Percentiles rank a stretch among this genome's conserved stretches.
These are phyloP conservation scores for Myrmophylax atrothorax DNA, from an alignment of 2,113 vertebrate genomes.

Conservation along the genomic window DNA sequence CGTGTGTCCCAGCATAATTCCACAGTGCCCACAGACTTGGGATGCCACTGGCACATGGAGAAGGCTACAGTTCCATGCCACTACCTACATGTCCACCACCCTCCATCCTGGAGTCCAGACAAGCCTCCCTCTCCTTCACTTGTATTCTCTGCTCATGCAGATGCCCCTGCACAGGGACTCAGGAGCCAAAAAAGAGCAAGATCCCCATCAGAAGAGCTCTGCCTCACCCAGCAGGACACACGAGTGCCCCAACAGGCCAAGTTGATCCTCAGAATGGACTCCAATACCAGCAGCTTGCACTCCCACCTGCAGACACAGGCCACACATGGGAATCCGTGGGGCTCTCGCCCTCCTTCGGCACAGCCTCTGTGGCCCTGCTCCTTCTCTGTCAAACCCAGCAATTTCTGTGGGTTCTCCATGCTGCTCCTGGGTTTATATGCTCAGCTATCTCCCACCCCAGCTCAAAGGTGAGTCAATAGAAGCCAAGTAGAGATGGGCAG, in stretches of 20 bases:
- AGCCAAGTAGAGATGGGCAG: accelerated
- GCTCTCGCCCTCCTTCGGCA: accelerated
- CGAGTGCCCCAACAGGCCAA: accelerated
- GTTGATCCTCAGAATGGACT: accelerated
- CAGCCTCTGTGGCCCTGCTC: accelerated
- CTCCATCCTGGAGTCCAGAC: not conserved
- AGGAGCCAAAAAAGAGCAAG: not conserved
- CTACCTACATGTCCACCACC: accelerated
- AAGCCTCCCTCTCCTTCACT: not conserved
- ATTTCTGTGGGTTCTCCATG: accelerated
- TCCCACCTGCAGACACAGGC: not conserved
- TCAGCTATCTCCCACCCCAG: not conserved
- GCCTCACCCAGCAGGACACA: not conserved
- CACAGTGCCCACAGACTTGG: not conserved
- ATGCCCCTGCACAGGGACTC: not conserved
- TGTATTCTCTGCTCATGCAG: not conserved
- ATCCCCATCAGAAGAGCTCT: not conserved
- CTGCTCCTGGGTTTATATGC: accelerated
- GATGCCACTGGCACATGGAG: not conserved
- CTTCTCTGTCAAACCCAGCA: not conserved
- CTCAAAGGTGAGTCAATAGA: accelerated
- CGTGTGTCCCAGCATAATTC: accelerated
- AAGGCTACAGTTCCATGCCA: not conserved
- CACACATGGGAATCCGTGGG: accelerated
- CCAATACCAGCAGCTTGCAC: not conserved